Percentiles rank a stretch among this genome's conserved stretches.
Evolutionary conservation across 1,140 invertebrate species (phyloP).

Genomic region (Pseudomyrmex pallidus): DNA sequence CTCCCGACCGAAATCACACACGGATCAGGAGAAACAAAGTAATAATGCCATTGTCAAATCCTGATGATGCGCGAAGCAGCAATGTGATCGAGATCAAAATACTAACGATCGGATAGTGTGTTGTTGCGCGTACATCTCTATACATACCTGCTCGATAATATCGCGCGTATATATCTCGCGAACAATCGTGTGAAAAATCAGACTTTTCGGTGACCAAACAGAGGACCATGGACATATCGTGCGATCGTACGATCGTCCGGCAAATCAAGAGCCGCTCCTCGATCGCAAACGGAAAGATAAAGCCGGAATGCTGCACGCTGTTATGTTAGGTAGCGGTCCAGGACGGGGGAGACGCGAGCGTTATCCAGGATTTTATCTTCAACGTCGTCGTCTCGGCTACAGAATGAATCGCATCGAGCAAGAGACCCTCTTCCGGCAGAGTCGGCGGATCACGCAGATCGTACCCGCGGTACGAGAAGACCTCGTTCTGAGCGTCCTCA

Average conservation of each 20-base stretch:
- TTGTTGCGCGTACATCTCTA: background rate
- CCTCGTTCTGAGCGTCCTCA: conserved; percentile 87
- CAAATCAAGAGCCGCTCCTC: conserved; percentile 32
- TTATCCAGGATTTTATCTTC: conserved; percentile 76
- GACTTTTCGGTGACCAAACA: conserved; percentile 15
- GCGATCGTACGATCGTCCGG: conserved; percentile 16
- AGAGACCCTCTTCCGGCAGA: conserved; percentile 87
- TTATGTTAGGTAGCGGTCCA: conserved; percentile 78
- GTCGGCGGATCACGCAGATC: conserved; percentile 85
- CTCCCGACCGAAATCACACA: background rate
- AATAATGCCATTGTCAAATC: conserved; percentile 3
- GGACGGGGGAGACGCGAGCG: conserved; percentile 78
- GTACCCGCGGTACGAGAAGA: conserved; percentile 82
- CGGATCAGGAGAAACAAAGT: background rate
- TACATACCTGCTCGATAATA: background rate
- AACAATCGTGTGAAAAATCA: background rate
- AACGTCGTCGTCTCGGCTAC: conserved; percentile 75
- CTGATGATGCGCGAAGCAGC: background rate
- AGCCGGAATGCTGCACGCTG: conserved; percentile 78
- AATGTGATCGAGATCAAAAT: background rate
- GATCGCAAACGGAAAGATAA: conserved; percentile 41
- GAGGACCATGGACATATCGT: conserved; percentile 62
- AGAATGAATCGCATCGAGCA: conserved; percentile 88
- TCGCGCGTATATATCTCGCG: background rate
- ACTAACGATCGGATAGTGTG: background rate